Conservation (phyloP, 1,140 invertebrate genomes). For the Pseudoatta argentina region DNA sequence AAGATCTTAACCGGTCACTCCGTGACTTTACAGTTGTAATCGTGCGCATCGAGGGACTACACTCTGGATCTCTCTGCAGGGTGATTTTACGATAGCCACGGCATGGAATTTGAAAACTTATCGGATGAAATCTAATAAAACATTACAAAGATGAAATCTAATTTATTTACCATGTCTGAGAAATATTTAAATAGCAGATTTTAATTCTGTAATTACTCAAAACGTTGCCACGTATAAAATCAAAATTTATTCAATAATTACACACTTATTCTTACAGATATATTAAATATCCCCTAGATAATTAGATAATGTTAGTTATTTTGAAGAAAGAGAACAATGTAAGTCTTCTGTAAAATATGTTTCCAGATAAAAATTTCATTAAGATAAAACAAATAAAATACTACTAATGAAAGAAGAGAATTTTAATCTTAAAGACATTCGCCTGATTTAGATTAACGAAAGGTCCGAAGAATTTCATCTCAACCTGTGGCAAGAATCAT, state of each 20-base stretch:
- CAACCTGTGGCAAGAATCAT: constrained; percentile 38
- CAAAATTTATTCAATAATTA: too few relatives aligned
- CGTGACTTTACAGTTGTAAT: constrained; percentile 77
- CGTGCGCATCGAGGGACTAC: constrained; percentile 49
- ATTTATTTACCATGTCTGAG: constrained; percentile 6
- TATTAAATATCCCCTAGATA: too few relatives aligned
- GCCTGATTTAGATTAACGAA: neutral
- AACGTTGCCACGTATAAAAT: neutral
- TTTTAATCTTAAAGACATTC: constrained; percentile 1
- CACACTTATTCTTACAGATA: too few relatives aligned
- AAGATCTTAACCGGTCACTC: constrained; percentile 83
- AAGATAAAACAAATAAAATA: neutral
- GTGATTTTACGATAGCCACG: constrained; percentile 49
- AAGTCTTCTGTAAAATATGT: neutral
- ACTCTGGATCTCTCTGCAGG: constrained; percentile 40
- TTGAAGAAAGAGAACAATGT: neutral
- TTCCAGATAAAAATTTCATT: constrained; percentile 6
- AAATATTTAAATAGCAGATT: neutral
- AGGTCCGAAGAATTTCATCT: constrained; percentile 15
- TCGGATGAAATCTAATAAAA: constrained; percentile 23
- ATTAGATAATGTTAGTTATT: neutral
- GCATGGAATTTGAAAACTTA: constrained; percentile 52
- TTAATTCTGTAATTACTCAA: neutral
- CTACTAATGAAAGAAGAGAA: constrained; percentile 11
- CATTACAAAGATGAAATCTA: constrained; percentile 14